A percentile compares a stretch with the other conserved stretches of the same genome.
These are phyloP conservation scores for Grapholita molesta DNA, from an alignment of 1,140 invertebrate species.

Conservation along the genomic window DNA sequence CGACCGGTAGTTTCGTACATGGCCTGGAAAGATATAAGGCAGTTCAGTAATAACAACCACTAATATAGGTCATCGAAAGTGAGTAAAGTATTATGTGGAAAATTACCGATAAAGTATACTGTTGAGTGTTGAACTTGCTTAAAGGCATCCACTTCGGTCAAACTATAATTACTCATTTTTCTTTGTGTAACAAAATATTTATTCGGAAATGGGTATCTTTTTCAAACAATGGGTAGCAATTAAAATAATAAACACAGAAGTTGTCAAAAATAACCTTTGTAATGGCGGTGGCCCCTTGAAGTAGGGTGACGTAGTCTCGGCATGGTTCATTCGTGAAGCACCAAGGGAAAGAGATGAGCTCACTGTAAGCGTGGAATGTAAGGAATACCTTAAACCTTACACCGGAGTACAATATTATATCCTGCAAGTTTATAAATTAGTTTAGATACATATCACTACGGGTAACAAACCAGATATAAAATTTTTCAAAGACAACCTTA, in stretches of 20 bases:
- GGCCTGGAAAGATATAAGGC: constrained; percentile 41
- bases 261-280: constrained; percentile 46
- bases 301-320: constrained; percentile 84
- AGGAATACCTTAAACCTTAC: constrained; percentile 86
- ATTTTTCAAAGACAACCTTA: constrained; percentile 35
- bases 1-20: constrained; percentile 57
- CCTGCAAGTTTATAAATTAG: constrained; percentile 56
- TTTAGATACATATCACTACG: background rate
- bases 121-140: no score
- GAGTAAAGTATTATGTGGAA: background rate
- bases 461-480: background rate
- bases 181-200: no score
- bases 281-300: constrained; percentile 65
- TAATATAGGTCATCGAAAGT: no score
- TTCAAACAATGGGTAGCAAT: no score
- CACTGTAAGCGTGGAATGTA: constrained; percentile 92
- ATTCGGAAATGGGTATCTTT: no score
- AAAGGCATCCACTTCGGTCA: no score
- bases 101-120: background rate
- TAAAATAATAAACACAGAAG: background rate
- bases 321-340: constrained; percentile 84
- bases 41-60: background rate
- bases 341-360: constrained; percentile 92
- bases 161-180: no score
- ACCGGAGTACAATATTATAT: constrained; percentile 77